Evolutionary conservation across 2,113 vertebrate genomes (phyloP), one percentile per base, ranked within the genome.

Genomic region (Excalfactoria chinensis): DNA sequence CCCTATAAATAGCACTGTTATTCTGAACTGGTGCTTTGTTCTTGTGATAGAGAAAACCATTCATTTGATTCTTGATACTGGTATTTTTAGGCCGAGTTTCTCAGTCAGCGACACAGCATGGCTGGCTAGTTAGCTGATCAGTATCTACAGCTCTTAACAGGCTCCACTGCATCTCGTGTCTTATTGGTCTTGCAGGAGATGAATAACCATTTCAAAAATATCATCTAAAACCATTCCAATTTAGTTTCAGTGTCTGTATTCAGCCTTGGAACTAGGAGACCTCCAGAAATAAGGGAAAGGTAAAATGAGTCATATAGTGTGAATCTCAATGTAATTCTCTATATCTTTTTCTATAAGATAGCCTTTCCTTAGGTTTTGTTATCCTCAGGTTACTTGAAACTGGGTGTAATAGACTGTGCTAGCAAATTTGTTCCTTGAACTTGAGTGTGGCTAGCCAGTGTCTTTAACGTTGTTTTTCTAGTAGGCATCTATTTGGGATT

Each of bases 11-110:
- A 91, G 40, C 19, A 48, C 23, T 11, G 23, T 92, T 78, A 77
- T 78, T 94, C 28, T 85, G 40, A 89, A 60, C 30, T 67, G 20
- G 4, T 56, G 37, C 69, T 86, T 88, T 94, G 51, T 94, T 86
- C 69, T 90, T 86, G 40, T 44, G 48, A 58, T 55, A 34, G 0
- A 3, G 22, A 75, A 84, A 92, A 19, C 30, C 26, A 53, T 77
- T 86, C 7, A 66, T 90, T 68, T 80, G 43, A 21, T 78, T 63
- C 68, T 73, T 13, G 18, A 71, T 81, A 74, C 22, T 2, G 10
- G 4, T 73, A 58, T 86, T 84, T 88, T 83, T 85, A 91, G 69
- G 9, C 20, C 40, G 64, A 73, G 20, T n/a, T 43, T 63, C 32
- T 85, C 58, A 20, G 55, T 55, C 8, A 21, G 58, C 13, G 62